Evolutionary conservation across 2,888 invertebrate species (phyloP), one percentile per base, ranked within the genome.

Genomic region (Hoplodrina blanda): DNA sequence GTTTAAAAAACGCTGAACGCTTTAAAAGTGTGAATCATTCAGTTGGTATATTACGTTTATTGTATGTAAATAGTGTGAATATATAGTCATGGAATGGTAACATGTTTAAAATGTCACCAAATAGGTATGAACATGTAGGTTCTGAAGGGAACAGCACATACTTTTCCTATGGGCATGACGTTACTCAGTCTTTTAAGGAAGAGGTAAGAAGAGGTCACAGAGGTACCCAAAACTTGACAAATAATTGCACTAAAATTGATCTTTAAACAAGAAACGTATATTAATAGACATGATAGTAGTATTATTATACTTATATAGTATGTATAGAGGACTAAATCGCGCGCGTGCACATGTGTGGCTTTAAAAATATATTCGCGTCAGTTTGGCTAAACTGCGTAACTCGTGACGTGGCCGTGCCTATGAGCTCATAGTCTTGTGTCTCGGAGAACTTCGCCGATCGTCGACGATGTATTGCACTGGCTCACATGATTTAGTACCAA

Each of bases 281-380:
- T 20, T 20, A 73, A 68, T 53, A 70, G 63, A 30, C 20, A 37
- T 67, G 30, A 41, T 30, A 56, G 52, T 41, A 5, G 25, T 41
- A 41, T 37, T 37, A n/a, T n/a, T n/a, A n/a, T n/a, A n/a, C n/a
- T n/a, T n/a, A n/a, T n/a, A n/a, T n/a, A 37, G 37, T 5, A 33
- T 37, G n/a, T 46, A 55, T 67, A 78, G 33, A 50, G 7, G 2
- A 61, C 57, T 60, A 44, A 60, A 64, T 57, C 46, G 49, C 41
- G 49, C 59, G 41, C 54, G 46, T 66, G 57, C 60, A 37, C 49
- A 37, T 52, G 66, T 68, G 54, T 78, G 62, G 44, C 59, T 69
- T 74, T 71, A 73, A 67, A 76, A 69, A 80, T 81, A 76, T 56
- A 76, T 73, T 71, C 75, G 60, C 57, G 60, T 75, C 69, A 69